These are phyloP conservation scores for Gerris buenoi DNA, from an alignment of 1,140 invertebrate species.

Conservation along the genomic window DNA sequence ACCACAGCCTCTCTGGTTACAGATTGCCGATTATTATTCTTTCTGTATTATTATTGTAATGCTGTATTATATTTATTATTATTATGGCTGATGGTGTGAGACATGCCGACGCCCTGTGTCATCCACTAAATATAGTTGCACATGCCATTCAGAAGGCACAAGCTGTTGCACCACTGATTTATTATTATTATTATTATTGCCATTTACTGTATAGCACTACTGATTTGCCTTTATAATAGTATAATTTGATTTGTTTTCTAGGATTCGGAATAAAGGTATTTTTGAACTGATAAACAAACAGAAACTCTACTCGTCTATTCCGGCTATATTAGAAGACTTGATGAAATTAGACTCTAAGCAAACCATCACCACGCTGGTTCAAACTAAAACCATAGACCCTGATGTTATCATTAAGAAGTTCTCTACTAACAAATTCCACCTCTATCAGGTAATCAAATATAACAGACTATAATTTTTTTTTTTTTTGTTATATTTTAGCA, in stretches of 20 bases:
- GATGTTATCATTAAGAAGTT: conserved; percentile 71
- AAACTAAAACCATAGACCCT: conserved; percentile 49
- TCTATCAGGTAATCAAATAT: conserved; percentile 60
- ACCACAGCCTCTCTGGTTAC: too few species aligned
- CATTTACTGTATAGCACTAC: neutral
- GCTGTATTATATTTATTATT: neutral
- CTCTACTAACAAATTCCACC: conserved; percentile 51
- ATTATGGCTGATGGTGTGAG: neutral
- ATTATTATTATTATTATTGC: neutral
- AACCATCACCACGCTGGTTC: conserved; percentile 68
- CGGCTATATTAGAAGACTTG: conserved; percentile 73
- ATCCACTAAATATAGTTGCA: too few species aligned
- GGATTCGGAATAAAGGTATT: conserved; percentile 73
- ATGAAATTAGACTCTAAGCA: conserved; percentile 78
- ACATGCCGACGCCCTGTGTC: neutral
- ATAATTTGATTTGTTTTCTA: conserved; percentile 28
- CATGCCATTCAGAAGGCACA: neutral
- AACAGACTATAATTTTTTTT: too few species aligned
- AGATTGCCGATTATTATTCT: too few species aligned
- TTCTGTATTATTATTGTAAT: too few species aligned
- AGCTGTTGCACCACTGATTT: neutral
- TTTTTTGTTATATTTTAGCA: too few species aligned
- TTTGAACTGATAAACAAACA: conserved; percentile 79
- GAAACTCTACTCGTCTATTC: conserved; percentile 66
- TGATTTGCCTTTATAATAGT: neutral